Evolutionary conservation across 2,113 vertebrate species (phyloP).

Genomic region (Pavo muticus): DNA sequence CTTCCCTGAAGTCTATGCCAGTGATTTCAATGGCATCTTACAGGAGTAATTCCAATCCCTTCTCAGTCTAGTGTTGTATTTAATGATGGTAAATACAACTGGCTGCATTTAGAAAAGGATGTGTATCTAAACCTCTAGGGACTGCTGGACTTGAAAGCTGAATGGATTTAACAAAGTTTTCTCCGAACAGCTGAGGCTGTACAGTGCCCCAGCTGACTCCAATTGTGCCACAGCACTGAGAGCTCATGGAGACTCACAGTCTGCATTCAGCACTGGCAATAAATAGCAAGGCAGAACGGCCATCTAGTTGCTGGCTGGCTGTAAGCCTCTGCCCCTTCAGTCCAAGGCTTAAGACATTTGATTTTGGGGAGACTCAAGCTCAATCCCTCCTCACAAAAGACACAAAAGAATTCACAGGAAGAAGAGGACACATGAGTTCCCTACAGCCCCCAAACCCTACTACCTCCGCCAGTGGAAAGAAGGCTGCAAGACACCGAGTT

Average conservation of each 20-base stretch:
- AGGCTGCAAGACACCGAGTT: neutral
- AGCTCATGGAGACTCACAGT: neutral
- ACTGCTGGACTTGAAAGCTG: neutral
- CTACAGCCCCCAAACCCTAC: neutral
- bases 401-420: neutral
- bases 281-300: neutral
- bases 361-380: neutral
- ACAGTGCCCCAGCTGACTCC: neutral
- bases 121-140: fast-evolving
- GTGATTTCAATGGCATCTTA: neutral
- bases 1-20: neutral
- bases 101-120: neutral
- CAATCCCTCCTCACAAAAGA: neutral
- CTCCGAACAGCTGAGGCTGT: neutral
- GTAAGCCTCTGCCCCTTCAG: neutral
- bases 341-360: neutral
- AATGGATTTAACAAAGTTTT: neutral
- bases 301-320: neutral
- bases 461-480: neutral
- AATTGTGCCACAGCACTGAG: fast-evolving
- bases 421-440: neutral
- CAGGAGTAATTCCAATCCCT: neutral
- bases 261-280: neutral
- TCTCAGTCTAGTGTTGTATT: neutral
- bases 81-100: neutral